Percentiles rank a stretch among this genome's conserved stretches.
These are phyloP conservation scores for Pseudococcus longispinus DNA, from an alignment of 2,888 invertebrate genomes.

Conservation along the genomic window DNA sequence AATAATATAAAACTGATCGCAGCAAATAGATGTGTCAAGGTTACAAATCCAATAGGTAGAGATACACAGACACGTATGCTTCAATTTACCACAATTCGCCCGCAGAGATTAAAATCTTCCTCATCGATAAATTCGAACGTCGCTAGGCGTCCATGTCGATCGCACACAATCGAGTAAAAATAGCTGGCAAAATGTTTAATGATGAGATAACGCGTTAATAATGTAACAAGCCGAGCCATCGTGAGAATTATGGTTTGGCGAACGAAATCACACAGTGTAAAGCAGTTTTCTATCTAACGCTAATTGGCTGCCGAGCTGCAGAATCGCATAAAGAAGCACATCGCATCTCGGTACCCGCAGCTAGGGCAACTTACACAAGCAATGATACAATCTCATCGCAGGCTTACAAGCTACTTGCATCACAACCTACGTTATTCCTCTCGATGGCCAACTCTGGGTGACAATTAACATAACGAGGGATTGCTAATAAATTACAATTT, in stretches of 20 bases:
- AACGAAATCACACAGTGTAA: slow-evolving; percentile 42
- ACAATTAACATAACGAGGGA: slow-evolving; percentile 30
- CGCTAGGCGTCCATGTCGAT: neutral
- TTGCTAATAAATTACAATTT: slow-evolving; percentile 23
- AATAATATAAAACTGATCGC: neutral
- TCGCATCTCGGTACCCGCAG: slow-evolving; percentile 4
- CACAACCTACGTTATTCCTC: slow-evolving; percentile 23
- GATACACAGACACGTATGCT: neutral
- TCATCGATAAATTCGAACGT: slow-evolving; percentile 37
- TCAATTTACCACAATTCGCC: slow-evolving; percentile 1
- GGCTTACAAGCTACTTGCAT: slow-evolving; percentile 31
- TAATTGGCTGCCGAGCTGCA: slow-evolving; percentile 37
- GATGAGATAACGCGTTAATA: slow-evolving; percentile 36
- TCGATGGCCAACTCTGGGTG: neutral
- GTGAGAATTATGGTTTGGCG: slow-evolving; percentile 43
- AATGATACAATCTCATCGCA: slow-evolving; percentile 41
- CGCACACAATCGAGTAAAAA: slow-evolving; percentile 6
- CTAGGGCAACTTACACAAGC: slow-evolving; percentile 10
- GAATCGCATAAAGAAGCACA: slow-evolving; percentile 15
- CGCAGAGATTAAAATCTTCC: slow-evolving; percentile 28
- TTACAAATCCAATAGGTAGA: neutral
- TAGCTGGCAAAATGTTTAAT: slow-evolving; percentile 32
- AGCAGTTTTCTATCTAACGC: slow-evolving; percentile 23
- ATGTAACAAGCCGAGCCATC: slow-evolving; percentile 34
- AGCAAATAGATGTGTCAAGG: slow-evolving; percentile 38